These are phyloP conservation scores for Scartelaos histophorus DNA, from an alignment of 2,113 vertebrate genomes.

Conservation along the genomic window DNA sequence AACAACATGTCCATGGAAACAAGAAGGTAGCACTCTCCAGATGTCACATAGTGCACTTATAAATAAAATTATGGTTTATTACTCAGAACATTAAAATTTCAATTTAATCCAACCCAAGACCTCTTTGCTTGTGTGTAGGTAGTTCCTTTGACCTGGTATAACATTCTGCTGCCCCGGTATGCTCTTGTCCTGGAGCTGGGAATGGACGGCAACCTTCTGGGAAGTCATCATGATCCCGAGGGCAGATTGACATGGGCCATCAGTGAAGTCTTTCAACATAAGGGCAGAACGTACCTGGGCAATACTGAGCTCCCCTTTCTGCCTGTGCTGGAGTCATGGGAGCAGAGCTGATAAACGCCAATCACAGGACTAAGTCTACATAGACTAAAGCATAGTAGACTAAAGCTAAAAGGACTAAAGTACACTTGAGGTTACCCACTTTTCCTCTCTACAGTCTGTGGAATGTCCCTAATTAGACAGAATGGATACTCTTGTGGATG, in stretches of 20 bases:
- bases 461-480: neutral
- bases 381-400: too few species aligned
- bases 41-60: too few species aligned
- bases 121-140: conserved; percentile 41
- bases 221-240: conserved; percentile 55
- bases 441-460: neutral
- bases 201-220: conserved; percentile 34
- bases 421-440: neutral
- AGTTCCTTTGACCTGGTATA: conserved; percentile 63
- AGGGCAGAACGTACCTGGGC: conserved; percentile 61
- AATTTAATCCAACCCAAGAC: neutral
- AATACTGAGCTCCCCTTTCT: conserved; percentile 73
- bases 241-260: conserved; percentile 61
- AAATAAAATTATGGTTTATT: neutral
- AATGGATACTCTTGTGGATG: neutral
- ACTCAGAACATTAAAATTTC: neutral
- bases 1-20: too few species aligned
- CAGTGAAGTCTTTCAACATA: conserved; percentile 72
- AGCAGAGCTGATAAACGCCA: conserved; percentile 26
- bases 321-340: conserved; percentile 49
- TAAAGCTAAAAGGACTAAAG: neutral
- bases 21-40: too few species aligned
- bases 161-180: conserved; percentile 58
- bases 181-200: conserved; percentile 72
- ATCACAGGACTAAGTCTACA: neutral